phyloP scores from a whole-genome alignment of 2,888 invertebrate genomes.

The Papilio demoleus region DNA sequence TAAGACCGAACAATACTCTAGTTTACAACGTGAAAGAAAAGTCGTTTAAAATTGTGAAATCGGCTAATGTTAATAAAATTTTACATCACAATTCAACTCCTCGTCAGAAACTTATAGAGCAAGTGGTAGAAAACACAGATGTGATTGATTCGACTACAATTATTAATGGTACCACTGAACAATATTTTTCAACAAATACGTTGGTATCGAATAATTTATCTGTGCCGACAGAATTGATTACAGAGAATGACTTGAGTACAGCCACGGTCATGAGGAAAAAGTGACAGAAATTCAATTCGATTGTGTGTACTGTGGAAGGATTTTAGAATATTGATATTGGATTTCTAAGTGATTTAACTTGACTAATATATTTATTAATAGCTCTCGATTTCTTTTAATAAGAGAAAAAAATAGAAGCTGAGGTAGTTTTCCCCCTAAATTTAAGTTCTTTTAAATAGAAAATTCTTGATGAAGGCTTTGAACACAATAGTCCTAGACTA shows the following conservation, averaged over 20 bases:
- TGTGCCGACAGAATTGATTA: background rate
- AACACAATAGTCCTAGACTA: background rate
- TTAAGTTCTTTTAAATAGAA: no score
- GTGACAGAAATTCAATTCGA: background rate
- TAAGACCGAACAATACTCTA: conserved; percentile 34
- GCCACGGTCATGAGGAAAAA: background rate
- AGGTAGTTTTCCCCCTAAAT: no score
- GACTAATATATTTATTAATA: background rate
- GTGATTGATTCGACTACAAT: background rate
- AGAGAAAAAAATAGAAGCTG: no score
- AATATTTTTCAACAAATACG: background rate
- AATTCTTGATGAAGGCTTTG: background rate
- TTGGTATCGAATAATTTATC: background rate
- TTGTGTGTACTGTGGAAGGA: background rate
- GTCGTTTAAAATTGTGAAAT: conserved; percentile 27
- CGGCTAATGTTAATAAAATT: background rate
- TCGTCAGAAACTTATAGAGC: background rate
- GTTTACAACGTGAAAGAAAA: conserved; percentile 27
- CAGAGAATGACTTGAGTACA: background rate
- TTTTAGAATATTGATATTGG: background rate
- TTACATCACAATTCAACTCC: background rate
- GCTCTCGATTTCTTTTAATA: background rate
- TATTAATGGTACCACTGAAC: background rate
- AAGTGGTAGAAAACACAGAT: background rate
- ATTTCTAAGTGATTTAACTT: background rate